Evolutionary conservation across 2,888 invertebrate species (phyloP), one percentile per base, ranked within the genome.

Genomic region (Ophion costatus): DNA sequence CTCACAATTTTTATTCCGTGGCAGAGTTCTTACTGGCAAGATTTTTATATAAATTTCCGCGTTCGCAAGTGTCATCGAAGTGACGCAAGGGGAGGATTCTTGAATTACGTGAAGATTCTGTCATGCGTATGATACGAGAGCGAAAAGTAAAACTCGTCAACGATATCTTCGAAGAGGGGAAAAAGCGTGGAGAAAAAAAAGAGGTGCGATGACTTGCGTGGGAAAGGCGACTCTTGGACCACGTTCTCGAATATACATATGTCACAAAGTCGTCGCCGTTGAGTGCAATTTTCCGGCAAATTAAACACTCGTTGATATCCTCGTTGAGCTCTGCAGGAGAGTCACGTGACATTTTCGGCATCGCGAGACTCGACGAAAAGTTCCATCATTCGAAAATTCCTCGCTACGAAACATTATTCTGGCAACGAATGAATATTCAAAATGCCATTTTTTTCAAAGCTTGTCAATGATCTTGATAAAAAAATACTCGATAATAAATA

Each of bases 81-180:
- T 71, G 56, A 56, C 45, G 59, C 45, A 57, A 73, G 67, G 51
- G 71, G 71, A 57, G 57, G 59, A 51, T 45, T 22, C 33, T 22
- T 24, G 56, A 66, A 77, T 73, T 61, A 71, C 63, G 56, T 59
- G 45, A 63, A 33, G 24, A 73, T 51, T 81, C 20, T 73, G 38
- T 45, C 81, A 83, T 70, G 84, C 83, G 78, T 81, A 14, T 4
- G 84, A 86, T 83, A 87, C 84, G 71, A 76, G 45, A 57, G 69
- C 22, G 69, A 78, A 81, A 83, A 66, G 42, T 24, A 78, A 70
- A 80, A 63, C 29, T 70, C 71, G 57, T 63, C 56, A 59, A 64
- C 64, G 33, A 74, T 24, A 29, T 38, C 22, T 56, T 71, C 63
- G 66, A 80, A 64, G 51, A 17, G 14, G 79, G 79, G 33, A 38